Evolutionary conservation across 2,888 invertebrate genomes (phyloP), one percentile per base, ranked within the genome.

Genomic region (Kuschelorhynchus macadamiae): DNA sequence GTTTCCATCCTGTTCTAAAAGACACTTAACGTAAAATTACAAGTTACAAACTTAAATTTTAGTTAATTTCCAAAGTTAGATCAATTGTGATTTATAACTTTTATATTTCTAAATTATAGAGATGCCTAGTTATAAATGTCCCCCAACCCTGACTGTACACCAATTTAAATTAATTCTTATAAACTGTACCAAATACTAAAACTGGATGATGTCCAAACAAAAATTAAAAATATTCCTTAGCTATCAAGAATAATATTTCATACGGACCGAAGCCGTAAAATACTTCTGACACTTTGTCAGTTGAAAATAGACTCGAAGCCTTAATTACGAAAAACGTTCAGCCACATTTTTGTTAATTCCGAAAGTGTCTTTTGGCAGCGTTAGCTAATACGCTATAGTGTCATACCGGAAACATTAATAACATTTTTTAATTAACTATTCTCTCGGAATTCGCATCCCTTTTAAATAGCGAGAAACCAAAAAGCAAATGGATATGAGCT

Each of bases 391-490:
- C 52, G 32, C 52, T 52, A 11, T 33, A 36, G 36, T 52, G 39
- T 52, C 52, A 36, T 52, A 36, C 52, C 39, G 39, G 39, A 21
- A 50, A 52, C 52, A 52, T 39, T 52, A 52, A 52, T 52, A 52
- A 39, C 20, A 20, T 52, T 52, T 52, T 52, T 52, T 50, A 50
- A 52, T 36, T 36, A 52, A 52, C 52, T 21, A 52, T 52, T 39
- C 20, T 39, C 52, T 39, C 21, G 36, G 39, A 39, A 52, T 52
- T 52, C 52, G 39, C 36, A 52, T 52, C 32, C 20, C 52, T 21
- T 52, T 52, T 52, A 21, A 39, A 52, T 39, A 39, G 39, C 39
- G 12, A 18, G 8, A 36, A 52, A 33, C 39, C 36, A 39, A 39
- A 52, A 52, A 33, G 12, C n/a, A 52, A 52, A 39, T 52, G 52